A percentile compares a stretch with the other conserved stretches of the same genome.
Evolutionary conservation across 2,888 invertebrate genomes (phyloP).

Genomic region (Dione vanillae): DNA sequence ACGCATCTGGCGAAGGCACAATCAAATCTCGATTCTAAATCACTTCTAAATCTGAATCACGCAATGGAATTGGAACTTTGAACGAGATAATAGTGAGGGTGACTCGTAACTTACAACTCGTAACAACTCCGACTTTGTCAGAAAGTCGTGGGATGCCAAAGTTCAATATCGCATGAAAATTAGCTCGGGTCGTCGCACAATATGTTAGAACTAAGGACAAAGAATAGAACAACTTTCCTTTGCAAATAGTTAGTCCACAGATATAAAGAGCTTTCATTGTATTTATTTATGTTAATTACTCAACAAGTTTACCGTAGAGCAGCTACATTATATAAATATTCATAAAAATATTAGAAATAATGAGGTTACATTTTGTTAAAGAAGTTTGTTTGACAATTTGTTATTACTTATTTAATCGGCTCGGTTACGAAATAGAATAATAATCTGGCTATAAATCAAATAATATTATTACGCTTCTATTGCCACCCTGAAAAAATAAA

Average conservation of each 20-base stretch:
- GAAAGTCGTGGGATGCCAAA: slow-evolving; percentile 40
- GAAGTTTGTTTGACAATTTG: too few species aligned
- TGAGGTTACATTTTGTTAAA: too few species aligned
- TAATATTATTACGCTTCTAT: too few species aligned
- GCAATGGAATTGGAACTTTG: slow-evolving; percentile 61
- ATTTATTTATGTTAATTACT: slow-evolving; percentile 13
- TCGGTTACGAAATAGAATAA: too few species aligned
- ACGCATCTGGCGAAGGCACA: slow-evolving; percentile 66
- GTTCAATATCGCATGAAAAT: slow-evolving; percentile 48
- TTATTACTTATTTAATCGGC: too few species aligned
- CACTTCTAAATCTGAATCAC: slow-evolving; percentile 71
- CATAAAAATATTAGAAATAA: too few species aligned
- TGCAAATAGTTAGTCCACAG: slow-evolving; percentile 24
- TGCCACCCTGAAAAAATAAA: neutral
- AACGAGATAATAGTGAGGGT: slow-evolving; percentile 52
- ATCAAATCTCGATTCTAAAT: slow-evolving; percentile 76
- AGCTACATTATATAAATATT: too few species aligned
- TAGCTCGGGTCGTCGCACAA: slow-evolving; percentile 42
- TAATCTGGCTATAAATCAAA: too few species aligned
- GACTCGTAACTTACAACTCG: slow-evolving; percentile 43
- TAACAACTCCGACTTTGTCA: slow-evolving; percentile 46
- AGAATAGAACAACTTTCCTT: slow-evolving; percentile 36
- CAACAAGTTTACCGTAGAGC: neutral
- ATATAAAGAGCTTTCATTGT: slow-evolving; percentile 27
- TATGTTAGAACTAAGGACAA: slow-evolving; percentile 37